Evolutionary conservation across 2,888 invertebrate genomes (phyloP).

Genomic region (Amiota minor): DNA sequence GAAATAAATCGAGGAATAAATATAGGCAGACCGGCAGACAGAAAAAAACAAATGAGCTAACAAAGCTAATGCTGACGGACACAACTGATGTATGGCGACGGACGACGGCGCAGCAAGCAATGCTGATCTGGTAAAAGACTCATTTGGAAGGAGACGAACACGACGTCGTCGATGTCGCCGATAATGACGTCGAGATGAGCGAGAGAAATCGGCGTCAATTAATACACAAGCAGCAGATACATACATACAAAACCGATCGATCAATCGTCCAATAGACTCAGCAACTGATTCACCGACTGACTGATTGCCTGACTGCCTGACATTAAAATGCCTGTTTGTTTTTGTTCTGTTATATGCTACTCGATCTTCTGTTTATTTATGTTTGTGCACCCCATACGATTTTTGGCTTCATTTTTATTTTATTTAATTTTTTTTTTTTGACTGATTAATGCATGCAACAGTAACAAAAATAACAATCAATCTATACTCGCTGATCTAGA

Average conservation of each 20-base stretch:
- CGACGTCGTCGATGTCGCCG: not conserved
- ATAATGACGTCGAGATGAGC: not conserved
- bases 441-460: conserved; percentile 28
- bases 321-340: conserved; percentile 22
- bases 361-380: conserved; percentile 18
- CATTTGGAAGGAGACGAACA: conserved; percentile 6
- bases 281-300: not conserved
- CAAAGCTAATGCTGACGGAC: not conserved
- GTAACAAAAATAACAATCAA: no score
- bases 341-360: not conserved
- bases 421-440: not conserved
- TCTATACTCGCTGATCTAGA: not conserved
- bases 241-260: not conserved
- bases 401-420: not conserved
- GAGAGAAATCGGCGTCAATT: not conserved
- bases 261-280: no score
- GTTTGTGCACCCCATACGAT: not conserved
- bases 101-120: not conserved
- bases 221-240: not conserved
- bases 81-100: not conserved
- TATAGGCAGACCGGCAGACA: not conserved
- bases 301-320: not conserved
- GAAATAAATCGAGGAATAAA: not conserved
- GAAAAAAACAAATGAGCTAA: no score
- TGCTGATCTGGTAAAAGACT: not conserved